These are phyloP conservation scores for Ceratoteleas bidentatus DNA, from an alignment of 1,140 invertebrate genomes.

Conservation along the genomic window DNA sequence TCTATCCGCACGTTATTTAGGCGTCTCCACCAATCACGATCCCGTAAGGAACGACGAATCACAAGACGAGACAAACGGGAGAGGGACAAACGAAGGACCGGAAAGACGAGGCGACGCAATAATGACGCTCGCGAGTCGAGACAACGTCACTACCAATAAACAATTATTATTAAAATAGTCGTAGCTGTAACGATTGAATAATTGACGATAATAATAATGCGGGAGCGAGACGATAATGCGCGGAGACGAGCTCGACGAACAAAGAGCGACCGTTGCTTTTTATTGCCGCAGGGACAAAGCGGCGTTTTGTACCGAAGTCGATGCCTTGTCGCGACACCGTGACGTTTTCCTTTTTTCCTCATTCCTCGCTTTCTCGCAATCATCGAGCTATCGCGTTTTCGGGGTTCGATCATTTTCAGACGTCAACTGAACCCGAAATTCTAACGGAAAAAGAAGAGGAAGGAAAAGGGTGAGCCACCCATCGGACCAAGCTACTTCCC, in stretches of 20 bases:
- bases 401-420: constrained; percentile 36
- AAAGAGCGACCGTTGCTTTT: constrained; percentile 48
- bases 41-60: constrained; percentile 26
- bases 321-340: constrained; percentile 54
- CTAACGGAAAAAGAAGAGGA: no score
- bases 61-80: background rate
- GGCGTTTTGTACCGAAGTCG: constrained; percentile 60
- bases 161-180: constrained; percentile 51
- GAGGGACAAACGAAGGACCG: no score
- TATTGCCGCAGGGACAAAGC: constrained; percentile 49
- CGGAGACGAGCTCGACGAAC: constrained; percentile 46
- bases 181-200: constrained; percentile 53
- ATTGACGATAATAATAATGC: constrained; percentile 51
- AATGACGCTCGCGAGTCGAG: constrained; percentile 38
- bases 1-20: constrained; percentile 52
- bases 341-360: constrained; percentile 27
- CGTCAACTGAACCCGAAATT: no score
- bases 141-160: constrained; percentile 38
- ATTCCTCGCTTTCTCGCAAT: background rate
- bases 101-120: constrained; percentile 8
- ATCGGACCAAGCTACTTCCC: no score
- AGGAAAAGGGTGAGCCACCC: no score
- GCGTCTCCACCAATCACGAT: constrained; percentile 31
- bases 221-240: constrained; percentile 35
- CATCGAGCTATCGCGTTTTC: constrained; percentile 24